These are phyloP conservation scores for Sipha flava DNA, from an alignment of 1,140 invertebrate species.

Conservation along the genomic window DNA sequence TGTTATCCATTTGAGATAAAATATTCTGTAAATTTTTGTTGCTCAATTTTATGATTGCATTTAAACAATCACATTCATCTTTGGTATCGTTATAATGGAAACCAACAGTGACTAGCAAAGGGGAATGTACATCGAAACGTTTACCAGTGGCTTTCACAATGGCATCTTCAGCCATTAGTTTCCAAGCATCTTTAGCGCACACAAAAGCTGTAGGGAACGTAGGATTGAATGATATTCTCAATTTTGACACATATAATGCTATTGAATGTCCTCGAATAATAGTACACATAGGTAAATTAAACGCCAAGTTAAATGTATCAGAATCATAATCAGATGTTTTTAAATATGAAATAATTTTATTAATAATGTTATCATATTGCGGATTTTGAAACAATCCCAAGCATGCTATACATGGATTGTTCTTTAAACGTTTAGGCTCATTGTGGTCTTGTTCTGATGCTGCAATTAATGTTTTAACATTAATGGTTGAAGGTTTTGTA, in stretches of 20 bases:
- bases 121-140: slow-evolving; percentile 46
- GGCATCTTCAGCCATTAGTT: slow-evolving; percentile 48
- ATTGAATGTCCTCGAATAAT: slow-evolving; percentile 47
- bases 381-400: slow-evolving; percentile 54
- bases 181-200: slow-evolving; percentile 58
- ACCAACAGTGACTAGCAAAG: slow-evolving; percentile 49
- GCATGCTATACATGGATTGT: slow-evolving; percentile 51
- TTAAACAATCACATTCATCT: slow-evolving; percentile 51
- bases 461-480: slow-evolving; percentile 2
- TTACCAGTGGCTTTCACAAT: slow-evolving; percentile 46
- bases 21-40: slow-evolving; percentile 45
- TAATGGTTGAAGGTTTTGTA: neutral
- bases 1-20: slow-evolving; percentile 9
- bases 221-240: slow-evolving; percentile 38
- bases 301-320: slow-evolving; percentile 46
- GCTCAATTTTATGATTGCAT: slow-evolving; percentile 52
- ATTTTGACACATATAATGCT: slow-evolving; percentile 42
- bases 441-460: slow-evolving; percentile 7
- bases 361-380: slow-evolving; percentile 44
- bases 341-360: slow-evolving; percentile 43
- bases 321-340: slow-evolving; percentile 44
- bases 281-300: slow-evolving; percentile 47
- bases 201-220: slow-evolving; percentile 34
- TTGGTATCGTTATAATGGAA: slow-evolving; percentile 48
- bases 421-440: slow-evolving; percentile 42